Percentiles rank a stretch among this genome's conserved stretches.
These are phyloP conservation scores for Pseudococcus viburni DNA, from an alignment of 2,888 invertebrate genomes.

Conservation along the genomic window DNA sequence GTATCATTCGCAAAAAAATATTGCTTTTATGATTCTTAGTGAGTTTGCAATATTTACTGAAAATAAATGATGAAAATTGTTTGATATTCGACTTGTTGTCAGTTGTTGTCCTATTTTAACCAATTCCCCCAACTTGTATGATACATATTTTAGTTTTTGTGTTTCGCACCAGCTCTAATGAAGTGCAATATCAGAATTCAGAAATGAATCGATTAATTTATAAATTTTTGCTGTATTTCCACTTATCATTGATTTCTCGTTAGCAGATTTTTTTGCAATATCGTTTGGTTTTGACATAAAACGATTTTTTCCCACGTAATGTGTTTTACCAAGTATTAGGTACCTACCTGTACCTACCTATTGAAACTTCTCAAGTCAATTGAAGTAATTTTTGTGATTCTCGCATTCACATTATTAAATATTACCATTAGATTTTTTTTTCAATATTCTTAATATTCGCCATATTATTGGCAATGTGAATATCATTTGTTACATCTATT, in stretches of 20 bases:
- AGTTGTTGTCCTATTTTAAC: too few species aligned
- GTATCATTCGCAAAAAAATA: too few species aligned
- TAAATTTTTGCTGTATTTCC: neutral
- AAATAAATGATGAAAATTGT: neutral
- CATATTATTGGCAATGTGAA: neutral
- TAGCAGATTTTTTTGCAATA: neutral
- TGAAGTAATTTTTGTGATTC: constrained; percentile 7
- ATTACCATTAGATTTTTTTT: neutral
- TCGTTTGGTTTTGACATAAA: neutral
- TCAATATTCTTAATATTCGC: neutral
- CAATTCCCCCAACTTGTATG: neutral
- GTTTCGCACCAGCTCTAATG: neutral
- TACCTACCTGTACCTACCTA: too few species aligned
- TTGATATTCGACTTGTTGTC: neutral
- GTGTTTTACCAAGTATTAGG: neutral
- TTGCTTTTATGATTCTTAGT: too few species aligned
- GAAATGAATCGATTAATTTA: neutral
- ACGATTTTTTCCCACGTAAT: neutral
- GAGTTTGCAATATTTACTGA: too few species aligned
- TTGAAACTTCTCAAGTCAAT: neutral
- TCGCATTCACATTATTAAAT: neutral
- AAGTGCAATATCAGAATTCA: constrained; percentile 27
- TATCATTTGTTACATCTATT: neutral
- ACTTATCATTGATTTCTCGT: neutral
- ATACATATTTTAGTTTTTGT: neutral